A percentile compares a stretch with the other conserved stretches of the same genome.
Evolutionary conservation across 2,888 invertebrate species (phyloP).

Genomic region (Xestoiulus laeticollis): DNA sequence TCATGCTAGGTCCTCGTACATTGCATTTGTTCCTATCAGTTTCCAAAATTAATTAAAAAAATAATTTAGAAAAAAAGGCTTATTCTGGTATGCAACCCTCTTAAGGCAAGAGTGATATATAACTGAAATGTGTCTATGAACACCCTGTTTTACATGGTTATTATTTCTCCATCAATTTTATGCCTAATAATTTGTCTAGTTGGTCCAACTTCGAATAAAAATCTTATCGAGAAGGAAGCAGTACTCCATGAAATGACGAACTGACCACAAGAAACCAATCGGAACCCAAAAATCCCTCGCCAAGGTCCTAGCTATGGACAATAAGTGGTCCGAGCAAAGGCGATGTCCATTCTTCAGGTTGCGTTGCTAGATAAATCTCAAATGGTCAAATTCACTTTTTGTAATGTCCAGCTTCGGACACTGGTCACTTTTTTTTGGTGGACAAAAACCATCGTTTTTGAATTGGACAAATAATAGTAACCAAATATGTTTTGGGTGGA

Average conservation of each 20-base stretch:
- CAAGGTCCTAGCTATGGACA: neutral
- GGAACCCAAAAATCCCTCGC: constrained; percentile 27
- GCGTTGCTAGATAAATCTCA: neutral
- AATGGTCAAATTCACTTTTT: constrained; percentile 17
- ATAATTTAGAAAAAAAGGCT: too few relatives aligned
- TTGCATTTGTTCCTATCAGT: too few relatives aligned
- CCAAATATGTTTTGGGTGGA: constrained; percentile 38
- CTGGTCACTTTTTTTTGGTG: constrained; percentile 31
- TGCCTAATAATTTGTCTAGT: neutral
- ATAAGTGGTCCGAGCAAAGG: constrained; percentile 4
- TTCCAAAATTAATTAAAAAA: too few relatives aligned
- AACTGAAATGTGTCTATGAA: too few relatives aligned
- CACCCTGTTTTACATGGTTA: too few relatives aligned
- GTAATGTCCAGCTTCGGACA: constrained; percentile 33
- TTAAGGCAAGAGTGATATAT: too few relatives aligned
- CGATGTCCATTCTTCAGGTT: neutral
- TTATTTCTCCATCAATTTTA: too few relatives aligned
- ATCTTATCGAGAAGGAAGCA: neutral
- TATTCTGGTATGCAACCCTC: too few relatives aligned
- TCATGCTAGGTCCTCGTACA: too few relatives aligned
- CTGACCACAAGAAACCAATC: constrained; percentile 34
- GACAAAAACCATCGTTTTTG: neutral
- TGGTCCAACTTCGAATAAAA: neutral
- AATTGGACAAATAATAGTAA: neutral
- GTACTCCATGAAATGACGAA: neutral